Conservation (phyloP, 2,888 invertebrate genomes). For the Folsomia candida region DNA sequence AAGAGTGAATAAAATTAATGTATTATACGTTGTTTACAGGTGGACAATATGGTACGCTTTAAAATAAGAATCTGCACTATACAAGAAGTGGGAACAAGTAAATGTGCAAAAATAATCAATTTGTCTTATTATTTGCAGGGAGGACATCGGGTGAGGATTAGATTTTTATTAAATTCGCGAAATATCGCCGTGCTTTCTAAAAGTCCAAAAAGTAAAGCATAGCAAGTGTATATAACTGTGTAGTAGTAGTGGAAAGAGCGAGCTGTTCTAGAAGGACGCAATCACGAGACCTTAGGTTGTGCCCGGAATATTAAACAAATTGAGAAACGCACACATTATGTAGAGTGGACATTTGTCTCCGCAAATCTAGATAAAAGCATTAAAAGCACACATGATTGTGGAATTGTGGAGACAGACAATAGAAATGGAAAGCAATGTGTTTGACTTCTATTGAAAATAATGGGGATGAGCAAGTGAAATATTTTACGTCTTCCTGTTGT, state of each 20-base stretch:
- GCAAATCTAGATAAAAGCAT: neutral
- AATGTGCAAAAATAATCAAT: too few species aligned
- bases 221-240: too few species aligned
- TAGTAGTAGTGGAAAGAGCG: too few species aligned
- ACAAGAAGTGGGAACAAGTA: too few species aligned
- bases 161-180: neutral
- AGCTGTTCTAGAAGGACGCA: too few species aligned
- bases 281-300: neutral
- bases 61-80: too few species aligned
- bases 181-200: neutral
- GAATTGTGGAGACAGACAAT: neutral
- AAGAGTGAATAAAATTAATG: neutral
- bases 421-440: neutral
- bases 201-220: too few species aligned
- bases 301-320: neutral
- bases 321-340: neutral
- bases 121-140: too few species aligned
- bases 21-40: slow-evolving; percentile 21
- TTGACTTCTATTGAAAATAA: slow-evolving; percentile 4
- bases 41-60: slow-evolving; percentile 50
- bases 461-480: slow-evolving; percentile 2
- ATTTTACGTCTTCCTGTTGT: neutral
- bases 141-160: slow-evolving; percentile 45
- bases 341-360: neutral
- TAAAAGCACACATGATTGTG: slow-evolving; percentile 1